phyloP scores from a whole-genome alignment of 35 echinoderm and acorn worm genomes.

The Ptychodera flava region DNA sequence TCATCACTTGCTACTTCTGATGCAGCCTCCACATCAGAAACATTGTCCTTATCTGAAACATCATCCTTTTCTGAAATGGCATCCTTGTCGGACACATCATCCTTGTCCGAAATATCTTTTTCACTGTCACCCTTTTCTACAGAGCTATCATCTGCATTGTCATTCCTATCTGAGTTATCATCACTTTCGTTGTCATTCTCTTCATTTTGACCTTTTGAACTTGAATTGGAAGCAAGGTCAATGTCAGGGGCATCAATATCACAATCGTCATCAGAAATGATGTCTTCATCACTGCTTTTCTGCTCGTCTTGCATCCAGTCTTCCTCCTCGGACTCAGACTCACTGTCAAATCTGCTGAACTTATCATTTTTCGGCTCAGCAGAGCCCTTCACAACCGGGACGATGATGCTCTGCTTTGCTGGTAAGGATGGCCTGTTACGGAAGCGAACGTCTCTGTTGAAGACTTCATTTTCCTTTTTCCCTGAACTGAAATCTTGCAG shows the following conservation, averaged over 20 bases:
- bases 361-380: slow-evolving; percentile 18
- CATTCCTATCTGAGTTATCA: neutral
- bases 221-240: neutral
- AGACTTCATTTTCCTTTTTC: neutral
- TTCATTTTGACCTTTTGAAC: neutral
- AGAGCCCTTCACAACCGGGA: neutral
- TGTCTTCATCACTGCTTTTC: neutral
- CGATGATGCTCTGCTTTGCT: neutral
- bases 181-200: neutral
- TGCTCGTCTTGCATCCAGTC: slow-evolving; percentile 23
- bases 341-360: slow-evolving; percentile 70
- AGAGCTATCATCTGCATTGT: neutral
- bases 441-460: neutral
- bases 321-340: slow-evolving; percentile 45
- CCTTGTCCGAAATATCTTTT: neutral
- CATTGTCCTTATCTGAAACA: no score
- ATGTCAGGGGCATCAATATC: neutral
- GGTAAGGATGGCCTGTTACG: neutral
- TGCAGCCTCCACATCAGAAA: no score
- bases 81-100: no score
- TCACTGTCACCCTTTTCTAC: slow-evolving; percentile 6
- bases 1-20: no score
- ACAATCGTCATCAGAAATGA: neutral
- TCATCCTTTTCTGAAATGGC: no score
- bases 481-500: neutral